Base-by-base conservation (phyloP, 2,888 invertebrate species). In the Sicus ferrugineus region DNA sequence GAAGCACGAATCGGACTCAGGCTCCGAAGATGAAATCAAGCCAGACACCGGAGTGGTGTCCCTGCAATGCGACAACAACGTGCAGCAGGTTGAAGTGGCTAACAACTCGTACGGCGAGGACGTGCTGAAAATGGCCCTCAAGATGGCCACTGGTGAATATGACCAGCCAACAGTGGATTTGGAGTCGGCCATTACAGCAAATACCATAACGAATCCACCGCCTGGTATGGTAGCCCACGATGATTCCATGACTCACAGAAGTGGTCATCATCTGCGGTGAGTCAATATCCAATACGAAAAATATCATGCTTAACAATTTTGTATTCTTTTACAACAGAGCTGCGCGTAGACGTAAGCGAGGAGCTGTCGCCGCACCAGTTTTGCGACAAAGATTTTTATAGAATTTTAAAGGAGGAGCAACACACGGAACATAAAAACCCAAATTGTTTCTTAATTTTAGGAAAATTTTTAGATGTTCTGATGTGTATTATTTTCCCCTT, bases 111-210 rank as follows among this genome's bases (percentile, higher is more conserved):
- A 93, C 77, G 93, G 93, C 7, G 94, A 94, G 73, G 93, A 94
- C 79, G 92, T 94, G 88, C 85, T 94, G 3, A 93, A 94, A 84
- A 93, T 94, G 90, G 94, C 94, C 3, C 84, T 94, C 0, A 93
- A 94, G 85, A 93, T 93, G 92, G 93, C 93, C 72, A 92, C 92
- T 7, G 95, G 94, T 78, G 90, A 94, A 73, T 93, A 93, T 73
- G 94, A 94, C 78, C 92, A 93, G 30, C 91, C 93, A 14, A 91
- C 93, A 0, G 93, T 94, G 4, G 95, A 95, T 82, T 86, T 95
- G 63, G 95, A 95, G 84, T 91, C 93, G 0, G 92, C 92, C 21
- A 89, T 94, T 85, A 92, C 93, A 0, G 90, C 93, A 0, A 93
- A 89, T 75, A 93, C 93, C 0, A 93, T 93, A 77, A 91, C 93